Evolutionary conservation across 64 coral and sea anemone species (phyloP).

Genomic region (Dendrophyllia cribrosa): DNA sequence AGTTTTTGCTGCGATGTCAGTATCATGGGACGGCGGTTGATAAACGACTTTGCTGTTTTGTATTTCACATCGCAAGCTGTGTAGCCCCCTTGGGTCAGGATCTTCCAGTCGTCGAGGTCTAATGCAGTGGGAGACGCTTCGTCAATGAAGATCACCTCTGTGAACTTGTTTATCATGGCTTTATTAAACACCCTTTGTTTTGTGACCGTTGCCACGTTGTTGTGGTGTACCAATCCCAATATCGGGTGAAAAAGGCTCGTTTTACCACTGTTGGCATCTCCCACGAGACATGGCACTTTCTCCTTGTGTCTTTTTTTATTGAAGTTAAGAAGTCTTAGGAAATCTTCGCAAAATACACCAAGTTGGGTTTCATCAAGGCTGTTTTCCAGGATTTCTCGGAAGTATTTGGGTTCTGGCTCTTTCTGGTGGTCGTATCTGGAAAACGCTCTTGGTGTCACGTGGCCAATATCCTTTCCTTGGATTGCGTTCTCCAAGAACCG

Average conservation of each 20-base stretch:
- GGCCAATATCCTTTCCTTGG: not conserved
- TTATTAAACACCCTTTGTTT: constrained; percentile 59
- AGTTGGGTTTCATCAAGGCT: not conserved
- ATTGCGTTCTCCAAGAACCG: constrained; percentile 1
- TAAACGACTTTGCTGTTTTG: constrained; percentile 11
- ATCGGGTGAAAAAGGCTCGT: not conserved
- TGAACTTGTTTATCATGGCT: constrained; percentile 15
- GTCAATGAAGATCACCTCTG: constrained; percentile 52
- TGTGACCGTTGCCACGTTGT: not conserved
- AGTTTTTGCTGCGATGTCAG: constrained; percentile 14
- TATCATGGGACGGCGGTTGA: constrained; percentile 40
- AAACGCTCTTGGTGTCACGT: constrained; percentile 11
- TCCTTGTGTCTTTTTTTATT: not conserved
- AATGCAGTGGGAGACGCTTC: not conserved
- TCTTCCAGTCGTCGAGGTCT: constrained; percentile 38
- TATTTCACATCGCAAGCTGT: constrained; percentile 20
- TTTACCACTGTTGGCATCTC: constrained; percentile 6
- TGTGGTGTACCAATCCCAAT: not conserved
- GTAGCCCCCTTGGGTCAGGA: too few relatives aligned
- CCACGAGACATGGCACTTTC: not conserved
- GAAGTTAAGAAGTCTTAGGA: not conserved
- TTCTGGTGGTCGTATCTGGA: not conserved
- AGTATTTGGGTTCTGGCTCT: constrained; percentile 14
- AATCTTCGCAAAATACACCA: constrained; percentile 8
- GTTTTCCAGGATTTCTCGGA: constrained; percentile 13